Base-by-base conservation (phyloP, 2,888 invertebrate species). In the Eilema griseolum region DNA sequence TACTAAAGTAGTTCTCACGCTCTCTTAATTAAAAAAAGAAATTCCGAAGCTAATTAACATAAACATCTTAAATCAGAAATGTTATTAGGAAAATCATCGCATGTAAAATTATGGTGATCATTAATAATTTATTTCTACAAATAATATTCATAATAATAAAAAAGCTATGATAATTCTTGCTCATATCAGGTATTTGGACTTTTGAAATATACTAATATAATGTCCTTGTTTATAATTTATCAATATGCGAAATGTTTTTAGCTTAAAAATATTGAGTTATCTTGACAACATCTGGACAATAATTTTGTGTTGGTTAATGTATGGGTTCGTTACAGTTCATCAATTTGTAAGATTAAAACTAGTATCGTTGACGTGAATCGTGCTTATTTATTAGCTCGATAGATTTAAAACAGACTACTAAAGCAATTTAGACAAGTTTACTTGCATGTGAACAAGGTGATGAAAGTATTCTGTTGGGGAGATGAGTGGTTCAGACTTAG, bases 311-410 rank as follows among this genome's bases (percentile, higher is more conserved):
- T 12, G 10, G 78, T 78, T 75, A 71, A 11, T 61, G 67, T 23
- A 72, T 66, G 71, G 68, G 61, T 72, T 59, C 41, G 16, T 4
- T 73, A 71, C 28, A 70, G 75, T 73, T 77, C 70, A 69, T 69
- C 75, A 70, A 74, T 72, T 67, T 69, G n/a, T 57, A 63, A 67
- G 37, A 65, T 67, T 7, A 64, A 33, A 57, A 56, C 14, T 65
- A 12, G 14, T 60, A 57, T 10, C 41, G 65, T 52, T 28, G 20
- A 33, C 23, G 24, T 66, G 37, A 62, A 41, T 62, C 14, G 24
- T 37, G 57, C 12, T 24, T 24, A 23, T 14, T 23, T 59, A 59
- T 59, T 59, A 14, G 57, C 8, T 14, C 3, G 23, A 59, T 3
- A 24, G 57, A n/a, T 52, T 52, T 52, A 52, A 52, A 52, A n/a